Evolutionary conservation across 1,140 invertebrate species (phyloP).

Genomic region (Samia ricini): DNA sequence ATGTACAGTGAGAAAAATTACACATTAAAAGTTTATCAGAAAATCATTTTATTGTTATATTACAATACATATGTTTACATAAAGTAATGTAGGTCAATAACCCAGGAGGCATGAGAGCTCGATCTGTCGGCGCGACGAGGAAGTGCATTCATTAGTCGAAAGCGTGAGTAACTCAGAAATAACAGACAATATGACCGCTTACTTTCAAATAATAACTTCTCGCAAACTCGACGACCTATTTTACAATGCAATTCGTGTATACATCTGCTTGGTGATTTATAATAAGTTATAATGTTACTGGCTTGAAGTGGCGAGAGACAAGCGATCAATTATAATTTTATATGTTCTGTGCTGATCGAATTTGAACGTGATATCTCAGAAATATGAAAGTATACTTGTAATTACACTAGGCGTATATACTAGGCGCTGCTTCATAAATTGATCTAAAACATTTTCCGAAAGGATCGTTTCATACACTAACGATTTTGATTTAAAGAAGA

Average conservation of each 20-base stretch:
- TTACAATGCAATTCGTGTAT: conserved; percentile 1
- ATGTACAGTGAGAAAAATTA: too few species aligned
- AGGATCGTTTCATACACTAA: too few species aligned
- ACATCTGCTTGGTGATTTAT: conserved; percentile 5
- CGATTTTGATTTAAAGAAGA: too few species aligned
- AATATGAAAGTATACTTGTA: too few species aligned
- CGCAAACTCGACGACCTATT: conserved; percentile 13
- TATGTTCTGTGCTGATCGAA: too few species aligned
- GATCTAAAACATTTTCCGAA: too few species aligned
- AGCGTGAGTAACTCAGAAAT: conserved; percentile 31
- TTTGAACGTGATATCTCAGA: too few species aligned
- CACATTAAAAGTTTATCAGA: too few species aligned
- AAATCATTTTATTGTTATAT: not conserved
- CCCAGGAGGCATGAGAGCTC: conserved; percentile 15
- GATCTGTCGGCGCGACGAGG: conserved; percentile 16
- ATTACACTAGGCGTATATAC: too few species aligned
- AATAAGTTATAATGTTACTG: not conserved
- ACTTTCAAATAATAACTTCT: conserved; percentile 18
- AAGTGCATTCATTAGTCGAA: conserved; percentile 34
- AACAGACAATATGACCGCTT: conserved; percentile 15
- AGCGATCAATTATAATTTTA: too few species aligned
- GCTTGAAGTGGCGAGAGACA: too few species aligned
- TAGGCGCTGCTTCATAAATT: too few species aligned
- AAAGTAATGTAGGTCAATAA: conserved; percentile 23
- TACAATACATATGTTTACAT: not conserved